Conservation (phyloP, 2,888 invertebrate genomes). For the Strigamia crassipes region DNA sequence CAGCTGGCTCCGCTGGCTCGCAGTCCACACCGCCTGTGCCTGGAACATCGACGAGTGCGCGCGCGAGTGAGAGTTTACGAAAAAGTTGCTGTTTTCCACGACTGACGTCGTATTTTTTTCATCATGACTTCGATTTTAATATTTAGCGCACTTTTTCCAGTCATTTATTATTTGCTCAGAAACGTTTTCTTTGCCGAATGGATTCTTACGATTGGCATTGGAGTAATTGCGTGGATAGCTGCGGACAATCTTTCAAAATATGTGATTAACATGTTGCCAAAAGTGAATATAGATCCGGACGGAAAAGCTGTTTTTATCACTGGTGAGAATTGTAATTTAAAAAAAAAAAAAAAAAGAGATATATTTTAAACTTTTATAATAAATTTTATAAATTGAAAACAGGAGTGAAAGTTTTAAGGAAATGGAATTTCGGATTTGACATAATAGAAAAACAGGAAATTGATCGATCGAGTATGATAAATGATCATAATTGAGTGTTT, state of each 20-base stretch:
- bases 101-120: not conserved
- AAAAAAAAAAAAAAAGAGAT: no score
- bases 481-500: no score
- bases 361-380: no score
- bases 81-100: not conserved
- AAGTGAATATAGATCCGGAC: constrained; percentile 50
- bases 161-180: constrained; percentile 43
- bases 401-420: not conserved
- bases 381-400: not conserved
- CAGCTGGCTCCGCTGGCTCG: not conserved
- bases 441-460: not conserved
- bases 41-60: not conserved
- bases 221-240: constrained; percentile 48
- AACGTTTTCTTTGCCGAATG: constrained; percentile 47
- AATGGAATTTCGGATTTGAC: not conserved
- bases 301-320: constrained; percentile 55
- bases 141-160: constrained; percentile 39
- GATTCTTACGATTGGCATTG: constrained; percentile 46
- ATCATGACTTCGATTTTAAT: not conserved
- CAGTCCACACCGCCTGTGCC: no score
- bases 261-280: constrained; percentile 51
- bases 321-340: constrained; percentile 51
- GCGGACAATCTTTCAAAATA: constrained; percentile 51
- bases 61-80: not conserved
- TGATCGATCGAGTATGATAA: not conserved